A percentile compares a stretch with the other conserved stretches of the same genome.
Evolutionary conservation across 2,797 vertebrate genomes (phyloP).

Genomic region (Pangasius larnaudii): DNA sequence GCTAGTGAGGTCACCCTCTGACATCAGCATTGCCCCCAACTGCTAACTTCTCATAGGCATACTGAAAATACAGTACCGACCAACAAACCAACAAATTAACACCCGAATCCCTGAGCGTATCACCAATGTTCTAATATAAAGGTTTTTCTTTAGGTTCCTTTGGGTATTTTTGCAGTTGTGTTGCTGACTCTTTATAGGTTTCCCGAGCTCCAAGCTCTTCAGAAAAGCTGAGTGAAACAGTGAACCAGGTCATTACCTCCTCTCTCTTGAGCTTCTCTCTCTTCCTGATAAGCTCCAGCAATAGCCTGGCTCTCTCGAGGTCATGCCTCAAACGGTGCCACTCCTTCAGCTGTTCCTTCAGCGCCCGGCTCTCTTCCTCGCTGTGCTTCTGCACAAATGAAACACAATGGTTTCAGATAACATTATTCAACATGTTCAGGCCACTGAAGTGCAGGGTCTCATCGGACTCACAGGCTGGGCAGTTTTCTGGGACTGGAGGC

Average conservation of each 20-base stretch:
- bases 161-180: background rate
- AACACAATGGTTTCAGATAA: slow-evolving; percentile 16
- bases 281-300: slow-evolving; percentile 95
- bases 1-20: background rate
- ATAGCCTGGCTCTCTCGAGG: slow-evolving; percentile 89
- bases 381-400: slow-evolving; percentile 80
- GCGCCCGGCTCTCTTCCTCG: slow-evolving; percentile 88
- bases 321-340: slow-evolving; percentile 96
- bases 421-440: background rate
- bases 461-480: slow-evolving; percentile 85
- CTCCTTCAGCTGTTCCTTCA: slow-evolving; percentile 94
- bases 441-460: background rate
- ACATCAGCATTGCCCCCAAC: background rate
- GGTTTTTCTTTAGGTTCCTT: background rate
- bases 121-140: background rate
- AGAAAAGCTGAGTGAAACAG: background rate
- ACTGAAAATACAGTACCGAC: background rate
- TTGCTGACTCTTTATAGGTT: background rate
- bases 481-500: slow-evolving; percentile 88
- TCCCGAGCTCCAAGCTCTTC: background rate
- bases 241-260: slow-evolving; percentile 78
- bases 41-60: background rate
- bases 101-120: background rate
- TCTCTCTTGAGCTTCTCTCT: slow-evolving; percentile 97
- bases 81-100: background rate